Base-by-base conservation (phyloP, 2,888 invertebrate species). In the Lissonota sp. region DNA sequence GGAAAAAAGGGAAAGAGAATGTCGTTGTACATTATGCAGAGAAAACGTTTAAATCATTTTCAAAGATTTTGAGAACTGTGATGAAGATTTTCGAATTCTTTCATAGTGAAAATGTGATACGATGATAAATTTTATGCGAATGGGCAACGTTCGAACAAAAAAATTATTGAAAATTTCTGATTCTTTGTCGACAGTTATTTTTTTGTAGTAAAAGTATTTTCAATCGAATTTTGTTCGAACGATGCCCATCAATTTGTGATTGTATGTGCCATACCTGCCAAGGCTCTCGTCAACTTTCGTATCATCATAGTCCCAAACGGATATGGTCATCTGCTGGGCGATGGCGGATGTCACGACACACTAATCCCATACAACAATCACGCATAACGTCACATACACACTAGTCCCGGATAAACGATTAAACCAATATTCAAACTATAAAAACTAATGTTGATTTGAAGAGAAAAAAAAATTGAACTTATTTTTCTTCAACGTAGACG, bases 231-330 rank as follows among this genome's bases (percentile, higher is more conserved):
- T 26, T 3, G 26, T 26, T 26, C 26, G 26, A 1, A 26, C 1
- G 26, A 26, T 26, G 26, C 26, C 26, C 26, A 26, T n/a, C 1
- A 26, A 26, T 26, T 26, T 26, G 26, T 26, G 26, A 26, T 26
- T 44, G 44, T 51, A 39, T 73, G 79, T 88, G 86, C 86, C 95
- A 94, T 95, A 97, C 97, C 97, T 97, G 93, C 98, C 98, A 87
- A 98, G 94, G 89, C 95, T 95, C 93, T 98, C 98, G 93, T 98
- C 98, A 86, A 95, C 95, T 92, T 96, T 95, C 89, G 96, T 95
- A 88, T 97, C 97, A 93, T 98, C 98, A 93, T 96, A 95, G 95
- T 98, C 98, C 94, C 95, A 95, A 86, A 98, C 93, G 91, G 96
- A 96, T 86, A 98, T 93, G 89, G 95, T 95, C 93, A 97, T 93